Base-by-base conservation (phyloP, 1,140 invertebrate genomes). In the Pachypeltis micranthus region DNA sequence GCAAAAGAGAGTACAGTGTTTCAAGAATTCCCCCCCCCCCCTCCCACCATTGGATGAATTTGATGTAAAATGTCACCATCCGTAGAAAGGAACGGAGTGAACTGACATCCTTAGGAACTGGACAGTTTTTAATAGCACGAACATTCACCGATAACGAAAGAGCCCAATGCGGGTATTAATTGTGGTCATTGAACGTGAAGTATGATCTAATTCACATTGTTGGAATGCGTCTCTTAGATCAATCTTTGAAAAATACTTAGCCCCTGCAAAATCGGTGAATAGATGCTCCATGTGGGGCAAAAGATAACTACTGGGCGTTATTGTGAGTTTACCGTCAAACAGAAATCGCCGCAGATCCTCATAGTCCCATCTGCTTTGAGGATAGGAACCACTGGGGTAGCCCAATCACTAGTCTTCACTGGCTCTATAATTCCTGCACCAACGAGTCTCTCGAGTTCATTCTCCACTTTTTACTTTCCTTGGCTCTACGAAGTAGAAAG, bases 321-420 rank as follows among this genome's bases (percentile, higher is more conserved):
- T 24, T 61, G 7, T 14, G 69, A 51, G 68, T 71, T 21, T 39
- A 69, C 60, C 69, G 74, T 69, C 73, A 69, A 1, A 66, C 25
- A 21, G 25, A 66, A 69, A 64, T 24, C 44, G 31, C 24, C 47
- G 44, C 31, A 55, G 3, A 58, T n/a, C 2, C 39, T 24, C 21
- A 63, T 44, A 57, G 47, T 44, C 16, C 65, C 23, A 57, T 57
- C 28, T 10, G 39, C 21, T 59, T 63, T 66, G 47, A 54, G 29
- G 34, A 26, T 62, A 21, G 25, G n/a, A n/a, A n/a, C n/a, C n/a
- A n/a, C n/a, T n/a, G n/a, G n/a, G n/a, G n/a, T n/a, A n/a, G n/a
- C n/a, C n/a, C n/a, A n/a, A n/a, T n/a, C n/a, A n/a, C n/a, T n/a
- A n/a, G n/a, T n/a, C n/a, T n/a, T n/a, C n/a, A 56, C 26, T 19